Evolutionary conservation across 1,140 invertebrate species (phyloP), one percentile per base, ranked within the genome.

Genomic region (Cheumatopsyche charites): DNA sequence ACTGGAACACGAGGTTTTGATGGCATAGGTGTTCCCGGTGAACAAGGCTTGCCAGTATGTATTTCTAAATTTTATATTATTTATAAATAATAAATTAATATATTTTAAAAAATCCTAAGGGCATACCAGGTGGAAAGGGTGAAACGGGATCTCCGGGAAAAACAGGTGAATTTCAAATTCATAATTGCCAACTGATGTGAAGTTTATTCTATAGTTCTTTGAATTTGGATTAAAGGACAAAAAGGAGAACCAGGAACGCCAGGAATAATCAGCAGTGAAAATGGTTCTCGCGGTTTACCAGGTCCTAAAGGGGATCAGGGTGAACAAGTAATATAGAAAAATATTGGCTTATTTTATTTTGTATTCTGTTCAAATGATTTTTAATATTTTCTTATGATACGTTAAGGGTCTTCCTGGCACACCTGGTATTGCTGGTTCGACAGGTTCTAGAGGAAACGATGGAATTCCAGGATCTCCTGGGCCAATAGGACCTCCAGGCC

Each of bases 311-410:
- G 52, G 62, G 55, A 52, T 70, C 12, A 58, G 87, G 86, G 86
- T 70, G 84, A 87, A 77, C 80, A 83, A 72, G 87, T 87, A 36
- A 72, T 78, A 61, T 79, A 80, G 21, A 87, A 87, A 62, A n/a
- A n/a, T n/a, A n/a, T n/a, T n/a, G n/a, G 9, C 9, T 36, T 36
- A 36, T 36, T 36, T 36, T n/a, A n/a, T n/a, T n/a, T n/a, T n/a
- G n/a, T n/a, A n/a, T n/a, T n/a, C n/a, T n/a, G n/a, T n/a, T n/a
- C n/a, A n/a, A n/a, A n/a, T 36, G 9, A 36, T 36, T 4, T 36
- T 36, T 36, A 36, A 36, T n/a, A 26, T 25, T 62, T n/a, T 5
- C 13, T 21, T 36, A 21, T 9, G 17, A 25, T 36, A 15, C n/a
- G n/a, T n/a, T 49, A 15, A 49, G 65, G 65, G 65, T 49, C 5